Evolutionary conservation across 1,140 invertebrate species (phyloP), one percentile per base, ranked within the genome.

Genomic region (Psix sp.): DNA sequence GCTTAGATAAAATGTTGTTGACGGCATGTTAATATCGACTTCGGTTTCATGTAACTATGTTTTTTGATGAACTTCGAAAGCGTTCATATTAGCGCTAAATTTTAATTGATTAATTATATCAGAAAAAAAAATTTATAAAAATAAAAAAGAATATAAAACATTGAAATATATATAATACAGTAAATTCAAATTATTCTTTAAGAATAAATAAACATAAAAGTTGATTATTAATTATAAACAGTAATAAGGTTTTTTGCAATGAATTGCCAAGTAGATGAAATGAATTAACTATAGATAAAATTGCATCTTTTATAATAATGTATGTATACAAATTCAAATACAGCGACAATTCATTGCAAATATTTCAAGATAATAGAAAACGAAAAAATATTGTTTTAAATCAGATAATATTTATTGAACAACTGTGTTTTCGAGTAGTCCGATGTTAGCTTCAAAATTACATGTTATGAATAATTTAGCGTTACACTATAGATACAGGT

Each of bases 371-470:
- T 1, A 35, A 35, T 6, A 13, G 10, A 35, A 13, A 35, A 35
- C 1, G 15, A 46, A 29, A 39, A 18, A 43, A 11, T 59, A 33
- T 62, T 48, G n/a, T 13, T 1, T 43, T 52, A 21, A 46, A 66
- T 56, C 42, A 54, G 40, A 66, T 26, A 66, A 20, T 72, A 18
- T 72, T 65, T 72, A 72, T 72, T 72, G 65, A 52, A 49, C 60
- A 15, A 59, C 31, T 52, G 52, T 45, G 52, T 45, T 59, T 71
- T 63, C 11, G 21, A 57, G 29, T 63, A 65, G 24, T 51, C 45
- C 15, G 38, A 52, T 39, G 43, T 57, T 52, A 29, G 45, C 11
- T 56, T 66, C 15, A 62, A 56, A 72, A 49, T 59, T 62, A 72
- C 68, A 72, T 46, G 16, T 46, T 60, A 70, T 6, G 24, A 59